Evolutionary conservation across 2,797 vertebrate species (phyloP), one percentile per base, ranked within the genome.

Genomic region (Fratercula arctica): DNA sequence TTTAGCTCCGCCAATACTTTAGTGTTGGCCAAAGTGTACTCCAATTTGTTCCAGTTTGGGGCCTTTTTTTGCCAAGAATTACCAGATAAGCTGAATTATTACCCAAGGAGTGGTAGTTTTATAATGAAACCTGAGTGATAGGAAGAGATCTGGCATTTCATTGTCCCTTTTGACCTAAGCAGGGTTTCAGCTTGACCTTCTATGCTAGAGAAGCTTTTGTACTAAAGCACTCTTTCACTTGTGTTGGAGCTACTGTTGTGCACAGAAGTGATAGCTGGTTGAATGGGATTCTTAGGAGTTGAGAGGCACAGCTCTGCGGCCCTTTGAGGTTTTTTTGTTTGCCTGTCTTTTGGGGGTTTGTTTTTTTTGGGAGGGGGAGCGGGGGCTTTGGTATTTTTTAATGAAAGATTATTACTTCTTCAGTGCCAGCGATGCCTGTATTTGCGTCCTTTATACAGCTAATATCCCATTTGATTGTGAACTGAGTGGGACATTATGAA

Each of bases 131-230:
- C 43, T 69, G 46, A 84, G 37, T 73, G 66, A 88, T 15, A 94
- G 82, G 92, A 92, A 93, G 79, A 78, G 46, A 92, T 90, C 33
- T 81, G 87, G 37, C 66, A 73, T 90, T 90, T 93, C 73, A 51
- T 85, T 95, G 63, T 84, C 82, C 51, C 43, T 88, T 93, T 85
- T 75, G 50, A 95, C 87, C 59, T 78, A 50, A 86, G 76, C 64
- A 73, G 35, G 25, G 20, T 85, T 96, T 85, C 53, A 61, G 83
- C 70, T 88, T 95, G 90, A 94, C 93, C 88, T 91, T 81, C 50
- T 75, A 67, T 56, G 10, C 73, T 85, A 59, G 35, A 63, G 67
- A 84, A 69, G 59, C 79, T 95, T 95, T 91, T 90, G 85, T 94
- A 48, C 46, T 90, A 53, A 82, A 69, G 33, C 25, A 37, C 28